Conservation (phyloP, 2,888 invertebrate genomes). For the Ophion slaviceki region DNA sequence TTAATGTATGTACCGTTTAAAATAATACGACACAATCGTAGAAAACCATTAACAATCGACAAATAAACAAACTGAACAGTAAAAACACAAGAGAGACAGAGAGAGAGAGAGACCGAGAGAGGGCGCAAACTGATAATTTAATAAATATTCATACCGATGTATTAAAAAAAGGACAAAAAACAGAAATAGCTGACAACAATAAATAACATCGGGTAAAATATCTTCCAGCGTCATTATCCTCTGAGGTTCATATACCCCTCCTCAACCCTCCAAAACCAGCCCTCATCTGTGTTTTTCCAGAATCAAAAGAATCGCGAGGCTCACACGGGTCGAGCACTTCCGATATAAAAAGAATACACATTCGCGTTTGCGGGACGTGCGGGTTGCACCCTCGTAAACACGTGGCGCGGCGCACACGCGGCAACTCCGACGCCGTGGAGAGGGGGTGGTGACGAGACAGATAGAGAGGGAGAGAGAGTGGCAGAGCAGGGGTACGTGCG, state of each 20-base stretch:
- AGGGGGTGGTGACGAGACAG: constrained; percentile 63
- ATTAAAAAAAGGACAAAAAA: constrained; percentile 7
- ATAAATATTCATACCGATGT: constrained; percentile 11
- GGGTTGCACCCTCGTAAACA: constrained; percentile 71
- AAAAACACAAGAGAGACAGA: neutral
- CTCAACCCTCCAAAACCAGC: constrained; percentile 14
- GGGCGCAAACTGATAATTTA: constrained; percentile 4
- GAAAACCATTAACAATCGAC: constrained; percentile 15
- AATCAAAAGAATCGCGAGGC: constrained; percentile 52
- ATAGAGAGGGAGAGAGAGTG: constrained; percentile 44
- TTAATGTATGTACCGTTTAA: neutral
- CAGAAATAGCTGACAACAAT: constrained; percentile 13
- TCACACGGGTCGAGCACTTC: constrained; percentile 24
- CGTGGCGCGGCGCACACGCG: constrained; percentile 79
- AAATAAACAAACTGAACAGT: constrained; percentile 13
- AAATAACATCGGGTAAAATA: constrained; percentile 47
- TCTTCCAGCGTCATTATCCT: neutral
- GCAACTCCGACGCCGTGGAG: constrained; percentile 61
- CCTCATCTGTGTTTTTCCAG: constrained; percentile 51
- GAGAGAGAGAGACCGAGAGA: neutral
- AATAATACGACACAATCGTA: constrained; percentile 19
- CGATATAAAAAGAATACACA: constrained; percentile 33
- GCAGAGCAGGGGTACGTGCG: neutral
- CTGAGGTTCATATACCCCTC: constrained; percentile 30
- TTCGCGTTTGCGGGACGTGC: constrained; percentile 38